Evolutionary conservation across 2,113 vertebrate species (phyloP).

Genomic region (Xenotilapia longispinis): DNA sequence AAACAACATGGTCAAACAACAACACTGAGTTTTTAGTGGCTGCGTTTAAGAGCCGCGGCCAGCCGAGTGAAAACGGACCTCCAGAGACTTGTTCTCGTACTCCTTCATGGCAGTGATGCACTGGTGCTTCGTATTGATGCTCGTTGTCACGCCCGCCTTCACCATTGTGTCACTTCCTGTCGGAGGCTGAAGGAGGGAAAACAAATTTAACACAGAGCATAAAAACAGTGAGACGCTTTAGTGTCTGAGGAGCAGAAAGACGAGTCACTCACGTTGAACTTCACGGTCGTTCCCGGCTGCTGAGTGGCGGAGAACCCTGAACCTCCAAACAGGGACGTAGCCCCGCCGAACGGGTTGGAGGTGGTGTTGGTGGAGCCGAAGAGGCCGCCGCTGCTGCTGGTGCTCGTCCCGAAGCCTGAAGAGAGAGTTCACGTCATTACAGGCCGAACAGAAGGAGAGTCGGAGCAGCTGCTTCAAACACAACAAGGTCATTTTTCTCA

Average conservation of each 20-base stretch:
- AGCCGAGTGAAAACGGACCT: conserved; percentile 24
- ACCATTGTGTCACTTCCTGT: conserved; percentile 95
- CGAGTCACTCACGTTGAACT: conserved; percentile 84
- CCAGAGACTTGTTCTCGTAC: conserved; percentile 82
- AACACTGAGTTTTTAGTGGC: not conserved
- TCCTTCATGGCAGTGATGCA: conserved; percentile 99
- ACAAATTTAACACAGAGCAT: not conserved
- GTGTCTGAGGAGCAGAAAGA: not conserved
- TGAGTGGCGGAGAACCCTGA: conserved; percentile 84
- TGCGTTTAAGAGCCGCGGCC: rapidly evolving
- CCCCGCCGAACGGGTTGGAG: conserved; percentile 89
- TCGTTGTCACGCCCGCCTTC: conserved; percentile 91
- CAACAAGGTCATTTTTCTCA: too few species aligned
- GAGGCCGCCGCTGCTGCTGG: conserved; percentile 84
- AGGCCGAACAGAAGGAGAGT: rapidly evolving
- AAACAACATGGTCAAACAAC: not conserved
- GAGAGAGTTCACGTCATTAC: not conserved
- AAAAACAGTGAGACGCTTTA: not conserved
- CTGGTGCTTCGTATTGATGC: conserved; percentile 97
- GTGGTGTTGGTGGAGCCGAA: conserved; percentile 90
- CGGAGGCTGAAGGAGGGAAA: conserved; percentile 73
- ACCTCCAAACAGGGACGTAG: conserved; percentile 84
- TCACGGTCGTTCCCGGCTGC: conserved; percentile 86
- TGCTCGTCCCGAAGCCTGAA: conserved; percentile 88
- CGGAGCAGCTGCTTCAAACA: not conserved